Evolutionary conservation across 1,140 invertebrate genomes (phyloP), one percentile per base, ranked within the genome.

Genomic region (Halesus radiatus): DNA sequence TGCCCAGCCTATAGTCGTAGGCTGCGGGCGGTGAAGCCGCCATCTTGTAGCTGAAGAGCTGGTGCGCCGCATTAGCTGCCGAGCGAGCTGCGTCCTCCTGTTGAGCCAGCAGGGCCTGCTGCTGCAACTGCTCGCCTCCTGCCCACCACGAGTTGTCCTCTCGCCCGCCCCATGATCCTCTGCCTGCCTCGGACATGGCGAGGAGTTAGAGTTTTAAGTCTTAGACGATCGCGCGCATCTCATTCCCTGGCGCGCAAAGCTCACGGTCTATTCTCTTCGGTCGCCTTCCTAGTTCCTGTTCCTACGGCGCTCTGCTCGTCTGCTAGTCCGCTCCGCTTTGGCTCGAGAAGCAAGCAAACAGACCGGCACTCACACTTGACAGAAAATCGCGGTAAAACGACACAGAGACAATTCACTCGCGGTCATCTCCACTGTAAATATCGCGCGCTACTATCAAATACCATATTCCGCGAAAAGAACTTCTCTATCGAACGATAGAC

Each of bases 31-130:
- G 66, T 26, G 87, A 68, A 85, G 85, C 78, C 86, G 94, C 93
- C 94, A 95, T 95, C 91, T 95, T 96, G 89, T 96, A 96, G 79
- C 93, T 93, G 86, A 95, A 95, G 81, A 95, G 90, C 86, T 95
- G 94, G 86, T 95, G 94, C 70, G 91, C 92, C 62, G 93, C 90
- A 56, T 37, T 78, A 87, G 89, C 50, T 68, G 88, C 87, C 81
- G 90, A 88, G 79, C 90, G 86, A 83, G 89, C 89, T 64, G 87
- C 87, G 29, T 88, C 86, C 78, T 88, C 88, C 83, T 91, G 90
- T 84, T 91, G 88, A 54, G 86, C 56, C 50, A 72, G 80, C 72
- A 75, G 77, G 90, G 90, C 72, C 87, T 92, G 91, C 85, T 91
- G 91, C 85, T 91, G 87, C 85, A 90, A 89, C 84, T 88, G 89